Percentiles rank a stretch among this genome's conserved stretches.
phyloP scores from a whole-genome alignment of 2,797 vertebrate species.

The Pangasius djambal region DNA sequence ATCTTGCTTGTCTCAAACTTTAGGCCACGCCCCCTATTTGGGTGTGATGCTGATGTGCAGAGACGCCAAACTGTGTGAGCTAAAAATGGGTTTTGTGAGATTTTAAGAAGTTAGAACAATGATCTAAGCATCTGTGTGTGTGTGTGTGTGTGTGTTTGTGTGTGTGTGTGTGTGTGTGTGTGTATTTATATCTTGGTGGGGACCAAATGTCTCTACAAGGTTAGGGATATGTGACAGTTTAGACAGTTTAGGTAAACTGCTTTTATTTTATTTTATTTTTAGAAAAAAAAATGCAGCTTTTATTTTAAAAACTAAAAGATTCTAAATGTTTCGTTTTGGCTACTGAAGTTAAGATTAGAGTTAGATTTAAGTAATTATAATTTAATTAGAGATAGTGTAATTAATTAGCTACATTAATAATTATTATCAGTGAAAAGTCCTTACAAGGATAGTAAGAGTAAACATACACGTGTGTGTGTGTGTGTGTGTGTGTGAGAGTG shows the following conservation, averaged over 20 bases:
- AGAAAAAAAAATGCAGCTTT: too few relatives aligned
- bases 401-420: neutral
- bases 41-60: neutral
- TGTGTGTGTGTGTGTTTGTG: conserved; percentile 13
- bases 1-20: neutral
- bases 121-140: neutral
- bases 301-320: neutral
- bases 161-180: conserved; percentile 10
- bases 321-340: neutral
- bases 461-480: neutral
- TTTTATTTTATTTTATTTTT: neutral
- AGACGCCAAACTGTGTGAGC: neutral
- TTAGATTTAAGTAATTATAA: neutral
- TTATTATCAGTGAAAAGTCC: neutral
- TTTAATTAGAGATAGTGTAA: too few relatives aligned
- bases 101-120: neutral
- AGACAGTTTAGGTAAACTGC: neutral
- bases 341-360: neutral
- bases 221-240: neutral
- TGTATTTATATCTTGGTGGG: neutral
- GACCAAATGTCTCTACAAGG: neutral
- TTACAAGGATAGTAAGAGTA: neutral
- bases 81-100: neutral
- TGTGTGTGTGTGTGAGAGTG: conserved; percentile 8
- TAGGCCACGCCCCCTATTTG: neutral